Base-by-base conservation (phyloP, 2,113 vertebrate species). In the Notiomystis cincta region DNA sequence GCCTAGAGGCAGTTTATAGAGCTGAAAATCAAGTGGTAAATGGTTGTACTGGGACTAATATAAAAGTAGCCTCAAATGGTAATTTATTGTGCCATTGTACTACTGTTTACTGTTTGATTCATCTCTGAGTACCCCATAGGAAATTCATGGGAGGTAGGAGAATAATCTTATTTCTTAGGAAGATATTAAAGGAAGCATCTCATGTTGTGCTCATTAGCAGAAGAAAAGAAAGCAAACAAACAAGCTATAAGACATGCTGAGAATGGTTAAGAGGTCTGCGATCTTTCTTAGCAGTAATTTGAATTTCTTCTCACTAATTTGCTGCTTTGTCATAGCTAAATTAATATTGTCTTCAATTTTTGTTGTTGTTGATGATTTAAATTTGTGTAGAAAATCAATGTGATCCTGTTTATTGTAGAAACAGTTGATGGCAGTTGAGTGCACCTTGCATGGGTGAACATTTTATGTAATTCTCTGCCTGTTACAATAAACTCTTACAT, bases 11-110 rank as follows among this genome's bases (percentile, higher is more conserved):
- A 89, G 30, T 87, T 97, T 91, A 45, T n/a, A 9, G 57, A 89
- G 82, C 71, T 90, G 79, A 71, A 93, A 96, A 82, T 82, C 50
- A 79, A 87, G 50, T 84, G 54, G 47, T 33, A 76, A 90, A 90
- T 60, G 27, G 24, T 89, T 93, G 47, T 90, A 65, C 14, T 71
- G 87, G 75, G 84, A 54, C 37, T 92, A 90, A 79, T 93, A 77
- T 54, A 78, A 81, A 90, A 21, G 48, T 85, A 95, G 50, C 21
- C 48, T 93, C 48, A 64, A 21, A 69, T 61, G 17, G 30, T 82
- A 89, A 82, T 92, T 94, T 85, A 90, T 62, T 85, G 51, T 80
- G 37, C 58, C 5, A 1, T 38, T 38, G 18, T 44, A 62, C 13
- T 89, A 37, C 71, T 80, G 47, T 57, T 92, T 77, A 58, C 37